Evolutionary conservation across 2,113 vertebrate species (phyloP).

Genomic region (Burhinus bistriatus): DNA sequence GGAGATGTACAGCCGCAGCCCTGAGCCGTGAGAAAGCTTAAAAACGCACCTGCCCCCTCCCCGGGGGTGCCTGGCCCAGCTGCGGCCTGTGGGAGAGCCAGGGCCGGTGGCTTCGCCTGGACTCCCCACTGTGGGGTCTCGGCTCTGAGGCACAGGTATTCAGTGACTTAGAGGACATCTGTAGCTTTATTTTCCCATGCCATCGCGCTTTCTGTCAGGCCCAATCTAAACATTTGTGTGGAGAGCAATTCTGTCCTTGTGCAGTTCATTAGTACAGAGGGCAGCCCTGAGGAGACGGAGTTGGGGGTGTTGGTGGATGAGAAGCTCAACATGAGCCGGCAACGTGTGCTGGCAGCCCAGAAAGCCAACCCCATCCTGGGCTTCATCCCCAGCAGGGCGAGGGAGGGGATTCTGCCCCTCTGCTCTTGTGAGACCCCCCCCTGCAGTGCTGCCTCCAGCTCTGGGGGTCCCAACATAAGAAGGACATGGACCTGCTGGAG

Average conservation of each 20-base stretch:
- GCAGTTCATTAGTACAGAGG: neutral
- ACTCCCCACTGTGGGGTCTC: rapidly evolving
- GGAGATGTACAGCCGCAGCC: neutral
- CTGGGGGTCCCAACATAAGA: too few relatives aligned
- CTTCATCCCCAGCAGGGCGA: too few relatives aligned
- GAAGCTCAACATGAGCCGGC: too few relatives aligned
- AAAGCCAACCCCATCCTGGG: too few relatives aligned
- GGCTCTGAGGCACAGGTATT: neutral
- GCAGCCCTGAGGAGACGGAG: neutral
- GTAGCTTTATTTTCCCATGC: neutral
- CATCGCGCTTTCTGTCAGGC: neutral
- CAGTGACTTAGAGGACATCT: rapidly evolving
- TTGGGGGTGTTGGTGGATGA: neutral
- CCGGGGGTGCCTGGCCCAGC: neutral
- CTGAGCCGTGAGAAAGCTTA: too few relatives aligned
- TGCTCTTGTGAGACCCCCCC: too few relatives aligned
- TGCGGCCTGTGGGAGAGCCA: neutral
- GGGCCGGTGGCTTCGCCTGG: neutral
- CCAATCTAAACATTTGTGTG: neutral
- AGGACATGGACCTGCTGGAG: too few relatives aligned
- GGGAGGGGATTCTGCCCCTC: too few relatives aligned
- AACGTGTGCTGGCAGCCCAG: too few relatives aligned
- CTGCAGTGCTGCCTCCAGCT: too few relatives aligned
- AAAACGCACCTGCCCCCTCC: neutral
- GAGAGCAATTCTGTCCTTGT: neutral